Evolutionary conservation across 2,797 vertebrate genomes (phyloP).

Genomic region (Lemur catta): DNA sequence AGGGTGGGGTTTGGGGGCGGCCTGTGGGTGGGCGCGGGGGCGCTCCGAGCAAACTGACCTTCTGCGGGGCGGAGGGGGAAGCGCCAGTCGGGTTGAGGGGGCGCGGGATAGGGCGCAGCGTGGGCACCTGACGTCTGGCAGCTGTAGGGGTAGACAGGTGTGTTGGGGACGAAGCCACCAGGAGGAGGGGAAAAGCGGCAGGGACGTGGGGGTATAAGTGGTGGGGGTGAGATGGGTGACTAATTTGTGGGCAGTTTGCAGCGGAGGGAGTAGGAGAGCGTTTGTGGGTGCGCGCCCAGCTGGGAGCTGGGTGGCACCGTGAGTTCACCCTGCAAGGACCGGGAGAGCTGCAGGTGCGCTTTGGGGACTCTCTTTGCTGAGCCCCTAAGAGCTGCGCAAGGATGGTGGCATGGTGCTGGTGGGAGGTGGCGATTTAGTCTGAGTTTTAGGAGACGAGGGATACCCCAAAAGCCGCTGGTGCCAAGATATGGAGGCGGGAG

Average conservation of each 20-base stretch:
- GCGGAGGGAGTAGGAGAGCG: not conserved
- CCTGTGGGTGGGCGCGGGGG: not conserved
- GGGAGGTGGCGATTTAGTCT: not conserved
- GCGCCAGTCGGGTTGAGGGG: not conserved
- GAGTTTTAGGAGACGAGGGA: not conserved
- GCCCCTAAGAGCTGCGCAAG: not conserved
- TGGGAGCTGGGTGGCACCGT: not conserved
- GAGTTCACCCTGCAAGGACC: not conserved
- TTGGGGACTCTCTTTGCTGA: not conserved
- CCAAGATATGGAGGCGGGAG: constrained; percentile 23
- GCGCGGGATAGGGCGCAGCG: not conserved
- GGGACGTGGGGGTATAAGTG: not conserved
- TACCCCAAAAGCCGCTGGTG: not conserved
- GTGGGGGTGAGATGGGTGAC: not conserved
- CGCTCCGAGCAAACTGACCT: not conserved
- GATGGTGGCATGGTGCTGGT: not conserved
- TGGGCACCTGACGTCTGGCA: constrained; percentile 55
- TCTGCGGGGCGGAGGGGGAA: not conserved
- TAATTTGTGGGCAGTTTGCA: constrained; percentile 40
- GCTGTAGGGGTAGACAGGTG: constrained; percentile 55
- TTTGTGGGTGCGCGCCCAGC: not conserved
- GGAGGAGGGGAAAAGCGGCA: not conserved
- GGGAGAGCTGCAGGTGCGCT: not conserved
- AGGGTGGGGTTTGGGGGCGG: not conserved
- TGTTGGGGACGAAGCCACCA: not conserved